Base-by-base conservation (phyloP, 2,888 invertebrate genomes). In the Cybosia mesomella region DNA sequence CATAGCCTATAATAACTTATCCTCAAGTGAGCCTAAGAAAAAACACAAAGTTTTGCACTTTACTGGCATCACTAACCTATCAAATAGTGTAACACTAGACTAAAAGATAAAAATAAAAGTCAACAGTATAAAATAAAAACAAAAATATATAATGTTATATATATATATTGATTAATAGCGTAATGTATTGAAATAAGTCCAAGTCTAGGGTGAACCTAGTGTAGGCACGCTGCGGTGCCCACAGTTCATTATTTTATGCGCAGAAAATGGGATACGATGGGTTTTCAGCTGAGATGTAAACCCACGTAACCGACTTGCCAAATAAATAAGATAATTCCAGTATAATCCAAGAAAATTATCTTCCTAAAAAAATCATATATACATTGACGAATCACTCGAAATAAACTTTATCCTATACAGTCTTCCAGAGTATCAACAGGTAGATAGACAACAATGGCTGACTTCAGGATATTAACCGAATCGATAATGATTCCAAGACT, bases 401-500 rank as follows among this genome's bases (percentile, higher is more conserved):
- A 49, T n/a, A 0, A 49, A n/a, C 49, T 49, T n/a, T 49, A n/a
- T n/a, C 49, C 49, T n/a, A n/a, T 49, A n/a, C 1, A n/a, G 18
- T 55, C 15, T 13, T 57, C 3, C 7, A 21, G 32, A 24, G 4
- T 21, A 36, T 3, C 22, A 34, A 28, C 43, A 28, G 43, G 57
- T 43, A 58, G 18, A 61, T 18, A 39, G 28, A 22, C 11, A 28
- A 49, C 49, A 59, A 59, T 39, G 59, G 59, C 36, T 2, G 15
- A 49, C 8, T 61, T n/a, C 28, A 28, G 49, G 61, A 49, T 49
- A 61, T 61, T 28, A n/a, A 61, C 5, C 28, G 28, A 24, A 43
- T 61, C 28, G 0, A 49, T 61, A 61, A 61, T 61, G 43, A 57
- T 55, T 55, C 54, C 10, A 21, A 53, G 21, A 3, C 15, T 62